Conservation (phyloP, 1,140 invertebrate genomes). For the Lasioglossum baleicum region DNA sequence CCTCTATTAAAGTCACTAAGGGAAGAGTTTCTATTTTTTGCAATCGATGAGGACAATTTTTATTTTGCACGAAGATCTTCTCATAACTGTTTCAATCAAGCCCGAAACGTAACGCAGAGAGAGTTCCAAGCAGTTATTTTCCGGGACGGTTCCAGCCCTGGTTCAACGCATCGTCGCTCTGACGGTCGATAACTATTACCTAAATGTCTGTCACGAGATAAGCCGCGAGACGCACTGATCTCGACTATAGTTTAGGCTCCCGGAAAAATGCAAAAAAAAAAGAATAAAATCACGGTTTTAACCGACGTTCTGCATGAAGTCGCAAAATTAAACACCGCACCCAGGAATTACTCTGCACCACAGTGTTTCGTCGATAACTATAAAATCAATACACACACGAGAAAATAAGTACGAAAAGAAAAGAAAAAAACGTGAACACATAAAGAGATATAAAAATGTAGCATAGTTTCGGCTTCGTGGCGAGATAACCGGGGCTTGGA, state of each 20-base stretch:
- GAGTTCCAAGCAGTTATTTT: too few species aligned
- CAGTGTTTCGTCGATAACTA: slow-evolving; percentile 19
- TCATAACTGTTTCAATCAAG: too few species aligned
- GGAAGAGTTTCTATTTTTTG: too few species aligned
- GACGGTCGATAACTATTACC: slow-evolving; percentile 44
- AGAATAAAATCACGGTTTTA: slow-evolving; percentile 30
- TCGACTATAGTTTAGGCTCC: slow-evolving; percentile 57
- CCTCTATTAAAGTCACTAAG: too few species aligned
- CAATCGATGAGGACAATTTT: too few species aligned
- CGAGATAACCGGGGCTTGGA: background rate
- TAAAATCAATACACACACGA: background rate
- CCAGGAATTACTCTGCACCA: slow-evolving; percentile 60
- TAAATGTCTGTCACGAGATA: slow-evolving; percentile 58
- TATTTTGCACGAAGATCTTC: too few species aligned
- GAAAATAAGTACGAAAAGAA: background rate
- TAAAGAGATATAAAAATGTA: slow-evolving; percentile 26
- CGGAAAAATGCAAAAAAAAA: background rate
- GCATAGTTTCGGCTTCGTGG: slow-evolving; percentile 37
- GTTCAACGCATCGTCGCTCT: slow-evolving; percentile 7
- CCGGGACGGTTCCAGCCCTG: background rate
- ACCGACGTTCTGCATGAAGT: slow-evolving; percentile 59
- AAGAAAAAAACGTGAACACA: slow-evolving; percentile 3
- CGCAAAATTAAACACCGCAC: slow-evolving; percentile 66
- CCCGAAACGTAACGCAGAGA: too few species aligned
- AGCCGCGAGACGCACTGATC: slow-evolving; percentile 50